Evolutionary conservation across 2,113 vertebrate species (phyloP).

Genomic region (Passer domesticus): DNA sequence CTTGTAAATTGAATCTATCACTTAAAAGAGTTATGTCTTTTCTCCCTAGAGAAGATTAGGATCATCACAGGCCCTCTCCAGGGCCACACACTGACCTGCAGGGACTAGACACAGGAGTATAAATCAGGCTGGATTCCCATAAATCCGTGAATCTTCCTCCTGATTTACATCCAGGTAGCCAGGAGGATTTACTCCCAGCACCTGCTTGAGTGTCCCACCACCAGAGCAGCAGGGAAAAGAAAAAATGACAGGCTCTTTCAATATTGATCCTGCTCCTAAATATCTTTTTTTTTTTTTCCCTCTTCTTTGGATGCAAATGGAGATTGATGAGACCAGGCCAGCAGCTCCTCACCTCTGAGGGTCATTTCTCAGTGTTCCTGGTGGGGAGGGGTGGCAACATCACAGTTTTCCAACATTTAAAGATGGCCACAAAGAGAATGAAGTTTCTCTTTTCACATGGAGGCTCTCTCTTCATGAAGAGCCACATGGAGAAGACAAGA

Average conservation of each 20-base stretch:
- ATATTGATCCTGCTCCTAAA: conserved; percentile 18
- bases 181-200: not conserved
- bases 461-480: not conserved
- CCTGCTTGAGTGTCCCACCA: not conserved
- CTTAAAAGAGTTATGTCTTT: not conserved
- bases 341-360: not conserved
- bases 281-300: not conserved
- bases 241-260: not conserved
- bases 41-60: not conserved
- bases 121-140: not conserved
- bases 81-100: not conserved
- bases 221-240: not conserved
- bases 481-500: not conserved
- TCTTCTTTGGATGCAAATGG: not conserved
- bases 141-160: not conserved
- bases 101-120: not conserved
- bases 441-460: not conserved
- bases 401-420: not conserved
- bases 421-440: not conserved
- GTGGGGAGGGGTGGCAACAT: no score
- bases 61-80: not conserved
- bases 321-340: not conserved
- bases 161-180: not conserved
- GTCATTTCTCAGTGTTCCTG: not conserved
- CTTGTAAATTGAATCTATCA: not conserved